Evolutionary conservation across 2,797 vertebrate species (phyloP), one percentile per base, ranked within the genome.

Genomic region (Cichlasoma orientale): DNA sequence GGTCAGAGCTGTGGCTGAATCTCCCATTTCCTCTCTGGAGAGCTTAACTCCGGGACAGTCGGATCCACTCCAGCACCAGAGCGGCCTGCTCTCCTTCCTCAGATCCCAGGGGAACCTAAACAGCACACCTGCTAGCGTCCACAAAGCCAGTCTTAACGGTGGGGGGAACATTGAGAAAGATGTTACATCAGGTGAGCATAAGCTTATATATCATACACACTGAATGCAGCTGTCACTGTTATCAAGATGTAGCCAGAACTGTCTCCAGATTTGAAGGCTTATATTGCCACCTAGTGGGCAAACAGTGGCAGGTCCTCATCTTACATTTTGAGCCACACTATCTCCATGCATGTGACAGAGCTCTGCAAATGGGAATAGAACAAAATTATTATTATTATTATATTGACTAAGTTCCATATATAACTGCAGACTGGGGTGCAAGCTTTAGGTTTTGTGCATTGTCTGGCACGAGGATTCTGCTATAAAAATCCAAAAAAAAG

Each of bases 1-100:
- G 94, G 86, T 84, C 68, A 79, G 86, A 80, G 77, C 78, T 3
- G 69, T 78, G 54, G 63, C 74, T 7, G 86, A 89, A 66, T 81
- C 88, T 72, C 82, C 90, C 57, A 87, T 92, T 80, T 82, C 90
- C 10, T 90, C 91, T 38, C 90, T 96, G 18, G 97, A 97, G 91
- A 96, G 95, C 90, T 93, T 95, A 88, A 96, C 96, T 94, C 96
- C 95, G 31, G 89, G 92, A 88, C 93, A 94, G 75, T 94, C 90
- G 72, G 94, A 97, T 81, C 94, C 94, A 0, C 96, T 96, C 87
- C 96, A 96, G 94, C 96, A 97, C 89, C 97, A 97, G 72, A 91
- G 95, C 79, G 96, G 95, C 93, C 94, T 98, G 94, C 96, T 99
- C 90, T 98, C 98, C 75, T 97, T 97, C 93, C 96, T 98, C 90